Evolutionary conservation across 1,140 invertebrate species (phyloP).

Genomic region (Copidosoma floridanum): DNA sequence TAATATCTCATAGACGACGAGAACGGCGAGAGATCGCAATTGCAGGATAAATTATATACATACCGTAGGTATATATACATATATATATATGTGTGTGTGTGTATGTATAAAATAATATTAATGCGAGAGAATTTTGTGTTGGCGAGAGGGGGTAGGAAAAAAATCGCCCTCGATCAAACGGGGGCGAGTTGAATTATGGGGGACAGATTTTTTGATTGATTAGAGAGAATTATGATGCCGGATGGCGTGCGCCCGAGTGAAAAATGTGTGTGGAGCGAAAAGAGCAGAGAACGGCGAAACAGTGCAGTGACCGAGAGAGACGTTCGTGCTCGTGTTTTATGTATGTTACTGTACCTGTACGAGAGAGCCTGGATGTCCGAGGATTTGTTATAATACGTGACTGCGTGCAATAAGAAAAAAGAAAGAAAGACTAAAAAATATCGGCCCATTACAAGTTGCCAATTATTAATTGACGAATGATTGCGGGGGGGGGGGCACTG

Average conservation of each 20-base stretch:
- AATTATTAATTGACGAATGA: constrained; percentile 26
- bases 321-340: too few relatives aligned
- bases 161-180: too few relatives aligned
- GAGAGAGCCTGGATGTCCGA: constrained; percentile 7
- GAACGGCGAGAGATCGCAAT: too few relatives aligned
- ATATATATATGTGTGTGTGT: too few relatives aligned
- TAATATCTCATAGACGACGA: too few relatives aligned
- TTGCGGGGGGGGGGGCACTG: not conserved
- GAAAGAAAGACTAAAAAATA: too few relatives aligned
- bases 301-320: not conserved
- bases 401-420: too few relatives aligned
- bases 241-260: not conserved
- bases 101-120: too few relatives aligned
- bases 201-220: constrained; percentile 3
- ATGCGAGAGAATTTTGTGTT: not conserved
- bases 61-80: too few relatives aligned
- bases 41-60: too few relatives aligned
- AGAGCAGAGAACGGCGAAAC: not conserved
- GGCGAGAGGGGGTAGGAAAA: not conserved
- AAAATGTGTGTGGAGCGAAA: not conserved
- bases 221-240: not conserved
- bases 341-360: not conserved
- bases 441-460: constrained; percentile 27
- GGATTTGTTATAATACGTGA: too few relatives aligned
- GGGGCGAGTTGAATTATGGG: not conserved